Base-by-base conservation (phyloP, 2,888 invertebrate genomes). In the Aleiodes testaceus region DNA sequence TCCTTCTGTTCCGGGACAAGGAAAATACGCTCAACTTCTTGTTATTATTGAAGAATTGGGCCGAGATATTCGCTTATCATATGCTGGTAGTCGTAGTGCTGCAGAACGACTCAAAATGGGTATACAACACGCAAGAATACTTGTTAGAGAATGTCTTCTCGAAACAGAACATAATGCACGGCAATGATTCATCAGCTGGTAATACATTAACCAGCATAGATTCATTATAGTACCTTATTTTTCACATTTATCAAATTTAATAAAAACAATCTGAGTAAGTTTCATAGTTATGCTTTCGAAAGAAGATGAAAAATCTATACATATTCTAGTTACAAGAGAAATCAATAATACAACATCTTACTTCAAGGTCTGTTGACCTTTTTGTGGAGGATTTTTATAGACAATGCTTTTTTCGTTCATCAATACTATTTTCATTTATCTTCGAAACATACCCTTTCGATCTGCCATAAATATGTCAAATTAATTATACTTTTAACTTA, bases 41-140 rank as follows among this genome's bases (percentile, higher is more conserved):
- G 84, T 86, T 16, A 88, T 89, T 44, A 88, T 89, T 67, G 88
- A 89, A 75, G 89, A 89, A 80, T 86, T 89, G 49, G 88, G 88
- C 5, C 82, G 88, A 72, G 88, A 89, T 64, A 87, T 87, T 75
- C 87, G 87, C 72, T 77, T 87, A 18, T 87, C 87, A 3, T 87
- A 87, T 52, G 87, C 87, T 2, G 87, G 87, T 2, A 87, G 87
- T 69, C 85, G 87, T 14, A 87, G 87, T 66, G 87, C 87, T 12
- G 87, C 87, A 1, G 87, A 87, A 59, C 81, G 87, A 7, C 79
- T 87, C 20, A 87, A 87, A 74, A 85, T 86, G 83, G 87, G 87
- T 64, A 87, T 87, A 45, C 87, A 87, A 69, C 87, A 87, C 52
- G 87, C 87, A 16, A 79, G 87, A 55, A 84, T 87, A 47, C 83